Evolutionary conservation across 2,797 vertebrate species (phyloP), one percentile per base, ranked within the genome.

Genomic region (Pseudochromis fuscus): DNA sequence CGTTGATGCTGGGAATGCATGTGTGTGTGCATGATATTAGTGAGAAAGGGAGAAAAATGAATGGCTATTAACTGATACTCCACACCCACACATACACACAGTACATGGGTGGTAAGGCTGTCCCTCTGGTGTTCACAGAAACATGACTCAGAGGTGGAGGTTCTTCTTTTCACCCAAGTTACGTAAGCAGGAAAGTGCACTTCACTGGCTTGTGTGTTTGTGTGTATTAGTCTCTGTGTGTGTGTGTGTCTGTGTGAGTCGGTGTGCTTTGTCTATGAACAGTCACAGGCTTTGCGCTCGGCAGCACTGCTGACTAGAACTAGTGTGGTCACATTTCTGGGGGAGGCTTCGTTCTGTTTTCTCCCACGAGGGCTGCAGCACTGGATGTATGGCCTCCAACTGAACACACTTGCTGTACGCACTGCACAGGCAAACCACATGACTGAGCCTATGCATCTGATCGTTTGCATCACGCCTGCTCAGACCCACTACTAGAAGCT

Each of bases 241-340:
- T 50, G 33, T 72, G 38, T 45, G 25, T 44, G 13, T 33, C 21
- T 50, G 33, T 72, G 21, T 63, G 38, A 30, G 19, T 57, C 16
- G 16, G 33, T 28, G 35, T 50, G 19, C 27, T 72, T 59, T 46
- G 38, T 50, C 4, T 25, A 33, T 33, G 35, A 51, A 37, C 19
- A 40, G 21, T 38, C 45, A 18, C 18, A 21, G 2, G 42, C 30
- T 67, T 66, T 79, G 30, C 4, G 6, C 66, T 71, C 75, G 5
- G 8, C 59, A 71, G 67, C 40, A 31, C 67, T 67, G 23, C 72
- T 86, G 77, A 84, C 55, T 46, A 58, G 60, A 91, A 88, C 82
- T 53, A 71, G 81, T 67, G 77, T 52, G 71, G 75, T 79, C 79
- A 83, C 86, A 90, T 89, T 85, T 88, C 67, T 75, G 33, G 12